phyloP scores from a whole-genome alignment of 2,888 invertebrate species.

The Hydrotaea diabolus region DNA sequence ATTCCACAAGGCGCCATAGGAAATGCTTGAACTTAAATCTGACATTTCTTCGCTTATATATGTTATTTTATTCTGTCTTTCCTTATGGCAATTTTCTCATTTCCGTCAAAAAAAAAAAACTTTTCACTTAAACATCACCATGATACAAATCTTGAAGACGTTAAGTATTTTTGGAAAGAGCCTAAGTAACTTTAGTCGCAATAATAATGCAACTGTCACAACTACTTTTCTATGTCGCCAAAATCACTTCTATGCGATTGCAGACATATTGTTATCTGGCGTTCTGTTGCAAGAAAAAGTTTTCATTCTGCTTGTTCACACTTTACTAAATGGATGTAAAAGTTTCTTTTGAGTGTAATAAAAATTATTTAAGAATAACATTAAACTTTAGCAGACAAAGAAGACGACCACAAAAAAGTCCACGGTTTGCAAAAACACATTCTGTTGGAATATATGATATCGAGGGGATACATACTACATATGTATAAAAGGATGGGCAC shows the following conservation, averaged over 20 bases:
- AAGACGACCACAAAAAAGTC: background rate
- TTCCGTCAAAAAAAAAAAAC: background rate
- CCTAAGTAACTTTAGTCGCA: constrained; percentile 26
- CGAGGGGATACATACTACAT: too few relatives aligned
- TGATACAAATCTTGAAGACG: constrained; percentile 6
- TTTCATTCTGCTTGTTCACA: constrained; percentile 12
- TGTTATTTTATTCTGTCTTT: background rate
- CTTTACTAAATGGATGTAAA: constrained; percentile 3
- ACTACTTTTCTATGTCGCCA: background rate
- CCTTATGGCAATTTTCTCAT: constrained; percentile 22
- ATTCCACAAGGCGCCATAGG: background rate
- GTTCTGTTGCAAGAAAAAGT: background rate
- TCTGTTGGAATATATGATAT: too few relatives aligned
- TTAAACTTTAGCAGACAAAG: background rate
- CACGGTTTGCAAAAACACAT: background rate
- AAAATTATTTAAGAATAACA: constrained; percentile 1
- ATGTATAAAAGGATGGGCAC: too few relatives aligned
- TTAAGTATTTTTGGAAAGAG: background rate
- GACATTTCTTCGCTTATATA: background rate
- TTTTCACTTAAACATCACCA: constrained; percentile 7
- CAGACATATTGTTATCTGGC: constrained; percentile 17
- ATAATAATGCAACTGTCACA: constrained; percentile 31
- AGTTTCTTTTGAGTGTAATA: constrained; percentile 1
- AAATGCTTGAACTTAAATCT: background rate
- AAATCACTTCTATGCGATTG: constrained; percentile 7